Percentiles rank a stretch among this genome's conserved stretches.
phyloP scores from a whole-genome alignment of 1,140 invertebrate genomes.

The Marisa cornuarietis region DNA sequence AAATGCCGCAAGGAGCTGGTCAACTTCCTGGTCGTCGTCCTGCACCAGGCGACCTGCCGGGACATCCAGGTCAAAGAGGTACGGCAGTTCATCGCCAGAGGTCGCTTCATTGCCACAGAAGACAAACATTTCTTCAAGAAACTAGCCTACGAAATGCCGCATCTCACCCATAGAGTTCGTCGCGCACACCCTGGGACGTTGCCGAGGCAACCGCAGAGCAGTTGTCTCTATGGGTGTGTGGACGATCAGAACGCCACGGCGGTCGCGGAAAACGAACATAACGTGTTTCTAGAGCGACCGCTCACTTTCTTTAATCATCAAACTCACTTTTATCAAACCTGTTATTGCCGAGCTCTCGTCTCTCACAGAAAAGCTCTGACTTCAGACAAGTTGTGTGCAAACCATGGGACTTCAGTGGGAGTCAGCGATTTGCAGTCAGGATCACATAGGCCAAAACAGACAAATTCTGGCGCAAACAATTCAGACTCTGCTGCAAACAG shows the following conservation, averaged over 20 bases:
- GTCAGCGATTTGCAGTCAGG: no score
- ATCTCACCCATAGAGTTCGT: neutral
- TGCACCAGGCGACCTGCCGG: neutral
- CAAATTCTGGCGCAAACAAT: no score
- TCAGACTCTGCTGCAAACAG: no score
- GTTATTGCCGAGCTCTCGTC: neutral
- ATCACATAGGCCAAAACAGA: no score
- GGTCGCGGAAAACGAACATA: neutral
- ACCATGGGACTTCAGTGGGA: no score
- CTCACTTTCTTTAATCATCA: neutral
- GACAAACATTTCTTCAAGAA: conserved; percentile 22
- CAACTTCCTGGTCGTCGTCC: conserved; percentile 33
- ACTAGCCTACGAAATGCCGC: conserved; percentile 21
- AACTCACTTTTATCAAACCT: neutral
- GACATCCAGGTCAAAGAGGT: conserved; percentile 15
- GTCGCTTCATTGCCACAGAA: conserved; percentile 10
- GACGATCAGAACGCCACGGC: neutral
- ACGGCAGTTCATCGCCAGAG: neutral
- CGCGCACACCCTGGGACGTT: no score
- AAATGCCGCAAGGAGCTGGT: conserved; percentile 42
- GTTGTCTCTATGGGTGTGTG: neutral
- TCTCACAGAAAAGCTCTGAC: no score
- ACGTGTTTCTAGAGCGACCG: neutral
- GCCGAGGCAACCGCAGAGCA: neutral
- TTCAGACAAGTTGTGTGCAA: neutral